A percentile compares a stretch with the other conserved stretches of the same genome.
phyloP scores from a whole-genome alignment of 2,797 vertebrate genomes.

The Ibycter americanus region DNA sequence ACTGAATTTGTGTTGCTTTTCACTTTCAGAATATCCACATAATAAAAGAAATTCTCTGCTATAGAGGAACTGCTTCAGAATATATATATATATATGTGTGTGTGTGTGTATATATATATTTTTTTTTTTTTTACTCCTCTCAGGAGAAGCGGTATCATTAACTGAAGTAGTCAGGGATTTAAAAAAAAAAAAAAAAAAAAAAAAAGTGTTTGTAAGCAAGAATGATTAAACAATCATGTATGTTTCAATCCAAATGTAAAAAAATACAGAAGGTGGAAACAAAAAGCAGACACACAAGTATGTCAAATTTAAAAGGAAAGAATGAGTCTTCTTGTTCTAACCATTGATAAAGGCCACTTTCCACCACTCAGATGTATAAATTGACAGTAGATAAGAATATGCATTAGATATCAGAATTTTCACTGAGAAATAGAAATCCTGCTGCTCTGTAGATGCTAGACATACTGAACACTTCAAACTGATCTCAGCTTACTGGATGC shows the following conservation, averaged over 20 bases:
- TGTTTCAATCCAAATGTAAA: not conserved
- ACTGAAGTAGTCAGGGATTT: not conserved
- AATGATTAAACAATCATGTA: not conserved
- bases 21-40: not conserved
- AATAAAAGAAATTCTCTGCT: not conserved
- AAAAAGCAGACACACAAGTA: not conserved
- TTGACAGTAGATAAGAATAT: not conserved
- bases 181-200: not conserved
- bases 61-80: not conserved
- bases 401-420: not conserved
- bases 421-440: not conserved
- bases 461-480: not conserved
- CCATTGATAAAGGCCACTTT: not conserved
- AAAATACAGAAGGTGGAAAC: not conserved
- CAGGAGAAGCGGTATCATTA: not conserved
- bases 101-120: too few relatives aligned
- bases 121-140: not conserved
- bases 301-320: not conserved
- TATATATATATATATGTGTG: too few relatives aligned
- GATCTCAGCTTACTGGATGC: not conserved
- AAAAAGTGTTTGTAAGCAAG: not conserved
- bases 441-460: not conserved
- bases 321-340: not conserved
- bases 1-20: not conserved
- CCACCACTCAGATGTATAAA: not conserved